Percentiles rank a stretch among this genome's conserved stretches.
Evolutionary conservation across 64 coral and sea anemone genomes (phyloP).

Genomic region (Actinia tenebrosa): DNA sequence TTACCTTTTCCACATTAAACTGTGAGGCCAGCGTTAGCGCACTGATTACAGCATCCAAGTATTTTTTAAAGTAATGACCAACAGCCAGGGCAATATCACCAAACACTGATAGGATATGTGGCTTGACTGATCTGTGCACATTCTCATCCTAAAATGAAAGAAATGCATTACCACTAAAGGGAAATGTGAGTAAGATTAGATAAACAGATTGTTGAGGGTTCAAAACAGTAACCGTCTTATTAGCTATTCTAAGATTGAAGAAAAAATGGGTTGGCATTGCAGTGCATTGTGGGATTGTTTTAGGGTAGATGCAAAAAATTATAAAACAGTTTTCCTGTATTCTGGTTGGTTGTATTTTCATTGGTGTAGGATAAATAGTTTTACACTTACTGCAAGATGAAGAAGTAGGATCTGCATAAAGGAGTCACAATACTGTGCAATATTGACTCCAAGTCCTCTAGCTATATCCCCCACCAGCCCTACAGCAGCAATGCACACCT

Average conservation of each 20-base stretch:
- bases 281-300: too few relatives aligned
- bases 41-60: slow-evolving; percentile 77
- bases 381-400: slow-evolving; percentile 76
- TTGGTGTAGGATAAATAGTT: too few relatives aligned
- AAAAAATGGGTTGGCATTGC: too few relatives aligned
- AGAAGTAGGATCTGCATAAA: slow-evolving; percentile 86
- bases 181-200: not conserved
- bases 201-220: not conserved
- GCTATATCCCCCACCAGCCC: slow-evolving; percentile 89
- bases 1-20: slow-evolving; percentile 81
- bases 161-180: not conserved
- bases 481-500: slow-evolving; percentile 92
- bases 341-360: too few relatives aligned
- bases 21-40: slow-evolving; percentile 77
- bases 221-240: too few relatives aligned
- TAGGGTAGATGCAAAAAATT: not conserved
- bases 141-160: slow-evolving; percentile 58
- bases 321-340: not conserved
- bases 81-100: slow-evolving; percentile 93
- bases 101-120: slow-evolving; percentile 88
- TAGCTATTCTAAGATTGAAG: too few relatives aligned
- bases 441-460: slow-evolving; percentile 59
- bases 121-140: slow-evolving; percentile 90
- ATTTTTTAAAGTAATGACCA: slow-evolving; percentile 68
- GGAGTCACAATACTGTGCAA: slow-evolving; percentile 56